Evolutionary conservation across 2,797 vertebrate genomes (phyloP), one percentile per base, ranked within the genome.

Genomic region (Sus cebifrons): DNA sequence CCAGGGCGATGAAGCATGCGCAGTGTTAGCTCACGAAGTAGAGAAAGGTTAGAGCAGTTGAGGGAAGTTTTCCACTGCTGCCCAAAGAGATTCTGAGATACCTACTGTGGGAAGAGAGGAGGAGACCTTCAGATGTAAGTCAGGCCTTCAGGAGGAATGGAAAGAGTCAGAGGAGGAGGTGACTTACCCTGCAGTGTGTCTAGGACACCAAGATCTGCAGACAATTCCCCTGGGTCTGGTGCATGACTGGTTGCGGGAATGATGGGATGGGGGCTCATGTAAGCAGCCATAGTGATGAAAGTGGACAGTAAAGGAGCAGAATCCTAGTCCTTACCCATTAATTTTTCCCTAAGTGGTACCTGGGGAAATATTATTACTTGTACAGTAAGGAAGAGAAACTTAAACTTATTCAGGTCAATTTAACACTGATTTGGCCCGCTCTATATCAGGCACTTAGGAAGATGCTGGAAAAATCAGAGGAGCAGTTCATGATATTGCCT

Each of bases 261-360:
- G 58, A 6, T 0, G 14, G 1, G 0, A 5, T 1, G 7, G 36
- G 62, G 56, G 18, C n/a, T 60, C 25, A 78, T 6, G 54, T 5
- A 25, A 25, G 17, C 1, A 16, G 4, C 6, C 0, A 14, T 49
- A 84, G 71, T 49, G 40, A 2, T 10, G 67, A 62, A 75, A 81
- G 15, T 15, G n/a, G 68, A 23, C 21, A 29, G 5, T 6, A 21
- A 44, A 86, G 44, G 32, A 68, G 17, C 9, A 36, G 3, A 70
- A 12, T 32, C n/a, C n/a, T 67, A 16, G 17, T 64, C 23, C 15
- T 65, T 79, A 6, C 60, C 29, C 14, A 17, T 67, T 70, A 36
- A 14, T 81, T 86, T 62, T 83, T 27, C 44, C 54, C 56, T 68
- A 32, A 75, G 27, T 27, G 14, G 4, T 56, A 27, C 27, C 54